phyloP scores from a whole-genome alignment of 2,113 vertebrate species.

The Pomatorhinus ruficollis region DNA sequence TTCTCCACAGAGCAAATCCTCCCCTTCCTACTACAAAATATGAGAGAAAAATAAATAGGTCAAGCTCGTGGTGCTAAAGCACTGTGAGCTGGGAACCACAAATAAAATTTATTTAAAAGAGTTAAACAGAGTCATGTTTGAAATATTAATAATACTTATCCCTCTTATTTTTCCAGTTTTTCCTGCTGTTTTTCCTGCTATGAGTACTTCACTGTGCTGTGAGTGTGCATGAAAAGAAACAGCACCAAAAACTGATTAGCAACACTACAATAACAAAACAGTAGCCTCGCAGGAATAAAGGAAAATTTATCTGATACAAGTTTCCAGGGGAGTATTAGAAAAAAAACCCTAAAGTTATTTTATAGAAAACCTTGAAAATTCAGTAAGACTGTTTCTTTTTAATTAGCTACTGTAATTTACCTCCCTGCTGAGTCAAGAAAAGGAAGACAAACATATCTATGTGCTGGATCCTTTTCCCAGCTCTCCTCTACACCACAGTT shows the following conservation, averaged over 20 bases:
- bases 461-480: neutral
- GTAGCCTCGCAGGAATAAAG: neutral
- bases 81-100: neutral
- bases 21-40: neutral
- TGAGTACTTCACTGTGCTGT: neutral
- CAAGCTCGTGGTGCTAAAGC: neutral
- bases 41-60: conserved; percentile 32
- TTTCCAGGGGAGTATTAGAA: neutral
- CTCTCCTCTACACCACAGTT: neutral
- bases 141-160: neutral
- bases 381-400: neutral
- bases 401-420: neutral
- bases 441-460: neutral
- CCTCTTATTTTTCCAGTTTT: neutral
- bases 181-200: neutral
- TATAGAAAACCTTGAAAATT: neutral
- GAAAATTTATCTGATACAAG: neutral
- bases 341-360: neutral
- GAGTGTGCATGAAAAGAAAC: neutral
- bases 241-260: neutral
- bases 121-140: neutral
- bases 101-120: neutral
- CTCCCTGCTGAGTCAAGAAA: neutral
- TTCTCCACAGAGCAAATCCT: neutral
- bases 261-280: neutral